Evolutionary conservation across 2,797 vertebrate genomes (phyloP), one percentile per base, ranked within the genome.

Genomic region (Vespertilio murinus): DNA sequence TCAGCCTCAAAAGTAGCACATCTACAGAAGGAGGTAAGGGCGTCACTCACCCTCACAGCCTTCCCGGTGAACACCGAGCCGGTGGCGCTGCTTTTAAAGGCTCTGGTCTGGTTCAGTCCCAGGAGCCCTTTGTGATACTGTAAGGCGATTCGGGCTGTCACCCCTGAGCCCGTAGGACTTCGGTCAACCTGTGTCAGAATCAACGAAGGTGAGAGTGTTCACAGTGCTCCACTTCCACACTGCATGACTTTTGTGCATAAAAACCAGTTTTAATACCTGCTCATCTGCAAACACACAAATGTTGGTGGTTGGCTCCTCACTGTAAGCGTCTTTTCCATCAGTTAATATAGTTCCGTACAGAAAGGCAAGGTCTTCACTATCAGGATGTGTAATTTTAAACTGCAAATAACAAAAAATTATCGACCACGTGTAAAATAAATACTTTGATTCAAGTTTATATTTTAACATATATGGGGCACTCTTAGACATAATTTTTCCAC

Each of bases 271-370:
- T 45, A 56, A 67, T 98, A 99, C 99, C 99, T 99, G 99, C 74
- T 99, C 98, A 91, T 99, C 99, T 42, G 99, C 99, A 97, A 99
- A 99, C 97, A 99, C 99, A 73, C 99, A 99, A 90, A 99, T 97
- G 47, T 99, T 99, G 95, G 98, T 98, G 10, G 99, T 99, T 90
- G 99, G 98, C 49, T 99, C 99, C 61, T 98, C 94, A 0, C 98
- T 98, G 64, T 98, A 99, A 23, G 96, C 28, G 0, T 99, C 99
- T 82, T 99, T 99, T 67, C 99, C 99, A 1, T 99, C 99, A 0
- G 99, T 99, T 97, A 99, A 97, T 96, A 99, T 99, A 74, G 99
- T 99, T 78, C 99, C 99, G 0, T 99, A 99, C 14, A 99, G 98
- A 97, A 99, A 99, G 65, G 99, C 99, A 96, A 99, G 98, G 75